Percentiles rank a stretch among this genome's conserved stretches.
phyloP scores from a whole-genome alignment of 92 coral and sea anemone genomes.

The Plumapathes pennacea region DNA sequence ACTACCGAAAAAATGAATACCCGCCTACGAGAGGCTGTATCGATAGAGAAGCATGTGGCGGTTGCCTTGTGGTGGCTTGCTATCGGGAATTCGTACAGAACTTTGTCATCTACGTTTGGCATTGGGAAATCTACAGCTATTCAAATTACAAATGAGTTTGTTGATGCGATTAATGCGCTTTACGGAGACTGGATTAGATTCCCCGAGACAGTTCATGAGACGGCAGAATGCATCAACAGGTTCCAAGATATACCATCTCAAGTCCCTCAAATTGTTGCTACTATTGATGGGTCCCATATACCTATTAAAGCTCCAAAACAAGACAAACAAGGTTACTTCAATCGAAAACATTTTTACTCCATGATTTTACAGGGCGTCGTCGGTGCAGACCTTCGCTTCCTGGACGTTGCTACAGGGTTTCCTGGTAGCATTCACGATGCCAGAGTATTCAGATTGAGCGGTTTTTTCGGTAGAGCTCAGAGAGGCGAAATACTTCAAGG shows the following conservation, averaged over 20 bases:
- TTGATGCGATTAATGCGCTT: conserved; percentile 6
- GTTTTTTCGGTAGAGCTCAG: conserved; percentile 11
- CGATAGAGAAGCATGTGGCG: conserved; percentile 25
- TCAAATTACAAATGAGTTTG: conserved; percentile 10
- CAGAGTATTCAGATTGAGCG: conserved; percentile 24
- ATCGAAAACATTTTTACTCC: conserved; percentile 28
- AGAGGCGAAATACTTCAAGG: conserved; percentile 22
- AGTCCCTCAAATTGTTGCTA: conserved; percentile 14
- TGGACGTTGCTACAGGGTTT: conserved; percentile 25
- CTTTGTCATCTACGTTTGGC: conserved; percentile 31
- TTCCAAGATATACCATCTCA: conserved; percentile 1
- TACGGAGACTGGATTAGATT: conserved; percentile 23
- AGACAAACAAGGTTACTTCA: conserved; percentile 22
- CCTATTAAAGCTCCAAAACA: conserved; percentile 24
- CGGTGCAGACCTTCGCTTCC: conserved; percentile 18
- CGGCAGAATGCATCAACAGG: conserved; percentile 5
- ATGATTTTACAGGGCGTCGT: conserved; percentile 30
- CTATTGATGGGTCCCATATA: conserved; percentile 32
- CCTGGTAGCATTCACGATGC: conserved; percentile 51
- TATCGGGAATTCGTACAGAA: conserved; percentile 22
- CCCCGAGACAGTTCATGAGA: conserved; percentile 21
- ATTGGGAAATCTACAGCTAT: conserved; percentile 40
- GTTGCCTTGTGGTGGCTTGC: conserved; percentile 40
- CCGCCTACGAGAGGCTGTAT: conserved; percentile 6
- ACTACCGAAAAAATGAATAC: conserved; percentile 19